Percentiles rank a stretch among this genome's conserved stretches.
phyloP scores from a whole-genome alignment of 2,113 vertebrate genomes.

The Uria lomvia region DNA sequence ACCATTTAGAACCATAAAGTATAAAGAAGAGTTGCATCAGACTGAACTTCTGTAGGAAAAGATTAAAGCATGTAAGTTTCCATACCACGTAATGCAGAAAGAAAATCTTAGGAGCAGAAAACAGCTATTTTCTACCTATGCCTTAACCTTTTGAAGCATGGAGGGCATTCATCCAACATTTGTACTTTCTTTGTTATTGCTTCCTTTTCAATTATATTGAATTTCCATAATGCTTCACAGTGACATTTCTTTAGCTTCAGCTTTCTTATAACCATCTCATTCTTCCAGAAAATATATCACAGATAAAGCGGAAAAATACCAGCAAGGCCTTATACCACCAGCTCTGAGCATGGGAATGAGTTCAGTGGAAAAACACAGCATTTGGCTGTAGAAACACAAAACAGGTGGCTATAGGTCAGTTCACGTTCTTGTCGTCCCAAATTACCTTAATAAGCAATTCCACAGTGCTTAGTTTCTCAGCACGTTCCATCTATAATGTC shows the following conservation, averaged over 20 bases:
- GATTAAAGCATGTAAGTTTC: background rate
- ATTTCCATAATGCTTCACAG: slow-evolving; percentile 3
- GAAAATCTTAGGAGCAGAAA: background rate
- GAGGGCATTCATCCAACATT: background rate
- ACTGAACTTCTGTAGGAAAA: background rate
- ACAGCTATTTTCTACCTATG: background rate
- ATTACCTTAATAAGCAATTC: slow-evolving; percentile 20
- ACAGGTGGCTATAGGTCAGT: slow-evolving; percentile 30
- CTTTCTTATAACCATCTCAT: background rate
- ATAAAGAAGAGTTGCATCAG: background rate
- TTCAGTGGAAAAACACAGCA: background rate
- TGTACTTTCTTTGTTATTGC: background rate
- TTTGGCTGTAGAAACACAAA: slow-evolving; percentile 8
- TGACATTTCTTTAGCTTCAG: background rate
- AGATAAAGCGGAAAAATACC: background rate
- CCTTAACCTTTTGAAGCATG: background rate
- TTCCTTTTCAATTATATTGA: background rate
- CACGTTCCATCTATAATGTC: background rate
- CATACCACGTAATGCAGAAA: background rate
- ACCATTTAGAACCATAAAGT: background rate
- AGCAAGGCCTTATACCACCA: background rate
- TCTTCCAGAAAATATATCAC: background rate
- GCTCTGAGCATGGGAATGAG: background rate
- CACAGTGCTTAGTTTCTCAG: background rate
- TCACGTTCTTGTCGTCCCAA: background rate